Percentiles rank a stretch among this genome's conserved stretches.
phyloP scores from a whole-genome alignment of 2,888 invertebrate genomes.

The Oasisia sp. region DNA sequence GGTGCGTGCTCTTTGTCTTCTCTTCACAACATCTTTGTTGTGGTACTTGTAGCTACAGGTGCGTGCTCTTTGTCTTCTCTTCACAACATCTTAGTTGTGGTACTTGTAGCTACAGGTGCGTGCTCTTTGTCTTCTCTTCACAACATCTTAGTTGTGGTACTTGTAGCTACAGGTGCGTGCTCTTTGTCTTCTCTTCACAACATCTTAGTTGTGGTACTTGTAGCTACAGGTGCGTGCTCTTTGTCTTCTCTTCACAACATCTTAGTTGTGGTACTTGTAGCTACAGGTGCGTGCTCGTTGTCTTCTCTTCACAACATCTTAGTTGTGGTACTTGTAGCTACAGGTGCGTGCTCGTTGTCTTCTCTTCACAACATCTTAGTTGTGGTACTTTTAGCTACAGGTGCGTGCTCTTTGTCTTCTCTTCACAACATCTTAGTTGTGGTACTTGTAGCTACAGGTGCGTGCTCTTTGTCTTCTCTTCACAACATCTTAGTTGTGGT shows the following conservation, averaged over 20 bases:
- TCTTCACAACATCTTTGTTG: no score
- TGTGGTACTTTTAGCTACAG: slow-evolving; percentile 28
- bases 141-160: no score
- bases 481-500: no score
- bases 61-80: neutral
- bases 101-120: slow-evolving; percentile 33
- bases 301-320: no score
- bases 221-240: slow-evolving; percentile 30
- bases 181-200: no score
- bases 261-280: neutral
- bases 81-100: no score
- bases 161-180: slow-evolving; percentile 32
- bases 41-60: slow-evolving; percentile 32
- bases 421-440: no score
- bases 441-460: slow-evolving; percentile 32
- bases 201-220: no score
- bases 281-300: slow-evolving; percentile 25
- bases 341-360: slow-evolving; percentile 21
- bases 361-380: no score
- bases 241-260: no score
- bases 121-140: neutral
- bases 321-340: slow-evolving; percentile 21
- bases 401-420: neutral
- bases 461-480: neutral
- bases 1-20: slow-evolving; percentile 18